Conservation (phyloP, 2,888 invertebrate genomes). For the Ophonus ardosiacus region DNA sequence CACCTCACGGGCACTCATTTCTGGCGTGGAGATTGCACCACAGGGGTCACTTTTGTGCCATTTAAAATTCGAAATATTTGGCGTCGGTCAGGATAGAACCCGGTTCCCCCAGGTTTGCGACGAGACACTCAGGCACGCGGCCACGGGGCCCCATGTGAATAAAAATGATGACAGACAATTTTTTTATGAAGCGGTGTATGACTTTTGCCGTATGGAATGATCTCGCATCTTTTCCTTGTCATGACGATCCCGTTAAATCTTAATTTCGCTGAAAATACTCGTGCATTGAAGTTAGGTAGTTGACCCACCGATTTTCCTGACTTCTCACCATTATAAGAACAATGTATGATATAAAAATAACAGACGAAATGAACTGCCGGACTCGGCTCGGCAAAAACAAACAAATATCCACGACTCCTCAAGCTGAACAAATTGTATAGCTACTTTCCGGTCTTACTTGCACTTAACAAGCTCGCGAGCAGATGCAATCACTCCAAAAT, state of each 20-base stretch:
- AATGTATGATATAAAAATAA: slow-evolving; percentile 53
- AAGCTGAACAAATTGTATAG: slow-evolving; percentile 46
- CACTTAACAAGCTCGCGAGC: slow-evolving; percentile 33
- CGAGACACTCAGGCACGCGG: too few relatives aligned
- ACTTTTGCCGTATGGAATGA: neutral
- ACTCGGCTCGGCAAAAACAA: slow-evolving; percentile 21
- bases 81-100: too few relatives aligned
- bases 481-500: slow-evolving; percentile 26
- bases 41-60: too few relatives aligned
- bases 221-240: neutral
- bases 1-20: too few relatives aligned
- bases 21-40: too few relatives aligned
- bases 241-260: slow-evolving; percentile 34
- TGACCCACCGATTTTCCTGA: slow-evolving; percentile 43
- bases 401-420: slow-evolving; percentile 9
- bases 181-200: neutral
- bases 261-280: slow-evolving; percentile 36
- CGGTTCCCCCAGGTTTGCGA: too few relatives aligned
- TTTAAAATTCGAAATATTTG: too few relatives aligned
- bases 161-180: too few relatives aligned
- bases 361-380: slow-evolving; percentile 1
- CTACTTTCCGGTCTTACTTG: slow-evolving; percentile 40
- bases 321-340: slow-evolving; percentile 52
- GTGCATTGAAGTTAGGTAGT: slow-evolving; percentile 32
- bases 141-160: too few relatives aligned